phyloP scores from a whole-genome alignment of 2,113 vertebrate genomes.

The Raphicerus campestris region DNA sequence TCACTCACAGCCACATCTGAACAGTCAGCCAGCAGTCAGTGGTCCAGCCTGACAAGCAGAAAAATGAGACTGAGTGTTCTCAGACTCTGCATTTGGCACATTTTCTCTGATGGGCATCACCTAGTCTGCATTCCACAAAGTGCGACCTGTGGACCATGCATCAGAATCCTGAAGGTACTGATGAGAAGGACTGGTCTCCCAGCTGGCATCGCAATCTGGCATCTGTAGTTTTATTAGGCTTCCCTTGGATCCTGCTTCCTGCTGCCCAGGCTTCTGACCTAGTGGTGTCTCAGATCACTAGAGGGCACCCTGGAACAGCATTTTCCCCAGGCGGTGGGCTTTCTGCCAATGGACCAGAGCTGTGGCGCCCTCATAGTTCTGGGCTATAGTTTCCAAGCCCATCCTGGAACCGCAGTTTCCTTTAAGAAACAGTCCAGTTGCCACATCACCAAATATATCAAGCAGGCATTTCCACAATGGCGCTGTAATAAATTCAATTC shows the following conservation, averaged over 20 bases:
- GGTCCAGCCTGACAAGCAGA: not conserved
- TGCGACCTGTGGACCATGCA: not conserved
- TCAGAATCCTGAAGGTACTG: not conserved
- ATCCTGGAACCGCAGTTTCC: conserved; percentile 42
- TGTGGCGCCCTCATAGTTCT: not conserved
- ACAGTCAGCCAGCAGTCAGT: not conserved
- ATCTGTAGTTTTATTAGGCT: not conserved
- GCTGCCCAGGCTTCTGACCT: conserved; percentile 40
- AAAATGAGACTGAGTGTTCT: not conserved
- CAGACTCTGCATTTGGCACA: not conserved
- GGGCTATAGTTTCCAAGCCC: not conserved
- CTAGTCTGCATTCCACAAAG: not conserved
- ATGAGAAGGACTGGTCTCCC: not conserved
- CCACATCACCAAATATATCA: conserved; percentile 47
- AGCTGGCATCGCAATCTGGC: not conserved
- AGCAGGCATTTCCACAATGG: not conserved
- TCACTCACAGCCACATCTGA: not conserved
- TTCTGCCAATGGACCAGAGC: not conserved
- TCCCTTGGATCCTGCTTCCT: too few relatives aligned
- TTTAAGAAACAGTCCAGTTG: conserved; percentile 32
- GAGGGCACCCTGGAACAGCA: conserved; percentile 68
- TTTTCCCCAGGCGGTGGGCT: not conserved
- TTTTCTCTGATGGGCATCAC: not conserved
- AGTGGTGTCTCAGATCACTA: conserved; percentile 43
- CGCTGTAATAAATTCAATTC: not conserved